Base-by-base conservation (phyloP, 2,113 vertebrate genomes). In the Corythoichthys intestinalis region DNA sequence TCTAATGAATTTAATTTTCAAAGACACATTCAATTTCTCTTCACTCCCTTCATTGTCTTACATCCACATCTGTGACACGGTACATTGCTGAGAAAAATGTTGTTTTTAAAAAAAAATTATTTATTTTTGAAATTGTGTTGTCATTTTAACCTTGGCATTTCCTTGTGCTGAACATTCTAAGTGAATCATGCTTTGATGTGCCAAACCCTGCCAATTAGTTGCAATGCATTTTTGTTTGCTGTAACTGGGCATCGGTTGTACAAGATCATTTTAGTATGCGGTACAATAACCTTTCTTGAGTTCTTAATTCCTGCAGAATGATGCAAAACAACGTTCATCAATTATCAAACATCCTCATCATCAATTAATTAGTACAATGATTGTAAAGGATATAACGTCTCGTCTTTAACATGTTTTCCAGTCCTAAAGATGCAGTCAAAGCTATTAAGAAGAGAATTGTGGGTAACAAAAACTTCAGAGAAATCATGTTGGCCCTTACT, bases 401-500 rank as follows among this genome's bases (percentile, higher is more conserved):
- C 10, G 53, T 7, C n/a, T 13, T 37, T 57, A 35, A 57, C 4
- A 49, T 2, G 60, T 66, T 2, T 85, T 71, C 8, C 87, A 99
- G 97, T 35, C 96, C 96, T 71, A 98, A 92, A 92, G 97, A 98
- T 91, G 95, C 96, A 13, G 90, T 95, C 75, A 94, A 93, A 87
- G 96, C 97, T 34, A 87, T 99, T 70, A 98, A 94, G 91, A 98
- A 94, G 89, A 95, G 94, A 82, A 95, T 99, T 34, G 82, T 93
- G 47, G 97, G 94, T 59, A 99, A 95, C 85, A 98, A 95, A 85
- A 98, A 97, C 87, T 96, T 98, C 91, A 94, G 93, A 28, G 96
- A 99, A 89, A 94, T 98, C 85, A 96, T 98, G 95, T 82, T 98
- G 83, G 92, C 95, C 56, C 92, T 99, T 68, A 98, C 95, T 53